Evolutionary conservation across 2,113 vertebrate species (phyloP).

Genomic region (Myotis brandtii): DNA sequence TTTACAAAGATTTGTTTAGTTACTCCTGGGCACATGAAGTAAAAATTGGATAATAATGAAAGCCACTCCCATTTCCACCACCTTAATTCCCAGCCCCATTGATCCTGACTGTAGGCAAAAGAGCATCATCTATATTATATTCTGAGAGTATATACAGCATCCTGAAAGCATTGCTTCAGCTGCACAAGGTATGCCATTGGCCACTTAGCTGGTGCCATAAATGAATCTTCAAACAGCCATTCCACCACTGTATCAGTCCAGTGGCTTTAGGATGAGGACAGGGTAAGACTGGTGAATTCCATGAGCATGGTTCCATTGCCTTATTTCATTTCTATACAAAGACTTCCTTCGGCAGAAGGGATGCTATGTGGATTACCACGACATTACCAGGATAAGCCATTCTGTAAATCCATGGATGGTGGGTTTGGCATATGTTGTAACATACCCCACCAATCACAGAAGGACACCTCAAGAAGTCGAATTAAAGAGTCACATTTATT

Average conservation of each 20-base stretch:
- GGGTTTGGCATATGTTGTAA: too few species aligned
- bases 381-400: not conserved
- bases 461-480: too few species aligned
- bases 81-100: not conserved
- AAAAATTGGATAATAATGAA: slow-evolving; percentile 22
- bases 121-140: not conserved
- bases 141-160: not conserved
- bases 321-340: not conserved
- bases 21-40: not conserved
- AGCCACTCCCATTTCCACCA: not conserved
- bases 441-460: too few species aligned
- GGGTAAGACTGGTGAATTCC: not conserved
- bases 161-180: not conserved
- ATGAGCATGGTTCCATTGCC: not conserved
- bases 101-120: not conserved
- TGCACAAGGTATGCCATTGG: not conserved
- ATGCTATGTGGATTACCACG: not conserved
- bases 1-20: not conserved
- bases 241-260: not conserved
- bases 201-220: not conserved
- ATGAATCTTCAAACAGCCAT: not conserved
- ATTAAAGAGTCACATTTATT: too few species aligned
- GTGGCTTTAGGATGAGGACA: not conserved
- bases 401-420: not conserved
- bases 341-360: not conserved